phyloP scores from a whole-genome alignment of 1,140 invertebrate genomes.

The Penaeus vannamei region DNA sequence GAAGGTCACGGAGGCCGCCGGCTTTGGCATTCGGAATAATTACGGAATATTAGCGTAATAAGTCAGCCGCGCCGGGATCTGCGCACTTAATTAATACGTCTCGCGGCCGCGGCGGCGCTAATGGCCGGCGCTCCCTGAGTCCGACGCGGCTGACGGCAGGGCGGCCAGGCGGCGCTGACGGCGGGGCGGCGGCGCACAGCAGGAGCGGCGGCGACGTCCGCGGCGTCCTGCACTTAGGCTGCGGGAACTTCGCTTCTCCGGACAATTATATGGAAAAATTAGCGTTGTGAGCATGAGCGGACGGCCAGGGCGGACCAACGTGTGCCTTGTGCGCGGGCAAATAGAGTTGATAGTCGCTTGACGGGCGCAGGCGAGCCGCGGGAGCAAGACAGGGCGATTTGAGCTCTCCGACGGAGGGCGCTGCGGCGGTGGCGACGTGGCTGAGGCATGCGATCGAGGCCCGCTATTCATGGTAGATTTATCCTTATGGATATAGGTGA shows the following conservation, averaged over 20 bases:
- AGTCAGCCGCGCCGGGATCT: too few species aligned
- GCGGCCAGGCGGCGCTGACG: not conserved
- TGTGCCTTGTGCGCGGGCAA: not conserved
- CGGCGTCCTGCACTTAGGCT: not conserved
- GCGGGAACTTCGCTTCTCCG: constrained; percentile 22
- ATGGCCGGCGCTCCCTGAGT: not conserved
- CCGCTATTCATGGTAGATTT: too few species aligned
- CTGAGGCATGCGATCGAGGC: too few species aligned
- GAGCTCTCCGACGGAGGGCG: too few species aligned
- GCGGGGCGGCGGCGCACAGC: not conserved
- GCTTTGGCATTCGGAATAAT: too few species aligned
- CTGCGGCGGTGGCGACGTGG: too few species aligned
- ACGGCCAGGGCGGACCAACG: not conserved
- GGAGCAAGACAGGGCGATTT: not conserved
- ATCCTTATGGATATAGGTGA: too few species aligned
- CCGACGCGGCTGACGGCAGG: not conserved
- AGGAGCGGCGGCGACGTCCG: not conserved
- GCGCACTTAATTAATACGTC: too few species aligned
- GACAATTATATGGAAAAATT: constrained; percentile 31
- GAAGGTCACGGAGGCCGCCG: too few species aligned
- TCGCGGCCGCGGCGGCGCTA: not conserved
- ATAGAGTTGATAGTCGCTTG: not conserved
- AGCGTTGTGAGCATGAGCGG: constrained; percentile 7
- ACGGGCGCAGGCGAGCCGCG: not conserved
- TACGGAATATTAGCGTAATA: too few species aligned